These are phyloP conservation scores for Dorcus parallelipipedus DNA, from an alignment of 2,888 invertebrate genomes.

Conservation along the genomic window DNA sequence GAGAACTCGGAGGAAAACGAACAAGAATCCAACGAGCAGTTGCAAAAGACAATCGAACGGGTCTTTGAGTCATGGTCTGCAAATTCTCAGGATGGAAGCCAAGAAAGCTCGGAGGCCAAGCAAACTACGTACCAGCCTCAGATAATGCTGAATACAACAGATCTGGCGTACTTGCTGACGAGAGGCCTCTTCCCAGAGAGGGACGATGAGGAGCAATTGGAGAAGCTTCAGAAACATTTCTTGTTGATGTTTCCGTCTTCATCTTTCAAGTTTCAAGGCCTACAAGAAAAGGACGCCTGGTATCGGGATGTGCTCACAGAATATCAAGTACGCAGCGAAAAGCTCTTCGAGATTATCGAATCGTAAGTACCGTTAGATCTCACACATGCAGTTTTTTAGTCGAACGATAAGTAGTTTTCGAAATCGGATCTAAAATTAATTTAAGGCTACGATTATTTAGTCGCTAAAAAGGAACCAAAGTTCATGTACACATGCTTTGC, in stretches of 20 bases:
- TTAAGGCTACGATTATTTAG: too few relatives aligned
- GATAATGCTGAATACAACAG: conserved; percentile 3
- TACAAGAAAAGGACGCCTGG: conserved; percentile 21
- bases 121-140: neutral
- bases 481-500: too few relatives aligned
- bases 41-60: conserved; percentile 15
- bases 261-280: conserved; percentile 17
- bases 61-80: conserved; percentile 5
- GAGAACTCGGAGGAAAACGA: conserved; percentile 16
- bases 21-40: conserved; percentile 22
- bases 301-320: neutral
- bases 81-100: neutral
- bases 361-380: conserved; percentile 18
- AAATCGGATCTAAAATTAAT: too few relatives aligned
- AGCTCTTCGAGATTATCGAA: conserved; percentile 25
- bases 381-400: too few relatives aligned
- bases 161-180: conserved; percentile 24
- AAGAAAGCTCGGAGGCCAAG: neutral
- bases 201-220: conserved; percentile 32
- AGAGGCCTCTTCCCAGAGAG: conserved; percentile 31
- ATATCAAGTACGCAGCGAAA: conserved; percentile 17
- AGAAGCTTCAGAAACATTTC: conserved; percentile 39
- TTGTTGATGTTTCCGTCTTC: conserved; percentile 35
- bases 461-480: too few relatives aligned
- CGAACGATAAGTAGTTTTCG: too few relatives aligned